Base-by-base conservation (phyloP, 2,888 invertebrate genomes). In the Myopa testacea region DNA sequence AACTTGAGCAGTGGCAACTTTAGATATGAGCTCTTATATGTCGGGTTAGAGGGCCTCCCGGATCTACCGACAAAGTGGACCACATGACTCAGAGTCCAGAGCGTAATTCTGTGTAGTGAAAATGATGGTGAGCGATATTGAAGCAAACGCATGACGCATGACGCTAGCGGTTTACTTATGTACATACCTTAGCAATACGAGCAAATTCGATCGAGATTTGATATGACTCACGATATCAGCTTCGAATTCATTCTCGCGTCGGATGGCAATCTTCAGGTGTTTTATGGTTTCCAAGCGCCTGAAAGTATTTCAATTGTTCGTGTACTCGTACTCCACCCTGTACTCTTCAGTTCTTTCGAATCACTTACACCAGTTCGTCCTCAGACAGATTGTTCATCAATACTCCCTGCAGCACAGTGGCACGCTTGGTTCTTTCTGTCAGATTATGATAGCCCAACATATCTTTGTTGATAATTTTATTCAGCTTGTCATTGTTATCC, bases 1-100 rank as follows among this genome's bases (percentile, higher is more conserved):
- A 88, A 89, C 71, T 86, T 88, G 1, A 89, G 79, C 6, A 89
- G 80, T 4, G 89, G 89, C 55, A 89, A 79, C 76, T 86, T 86
- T 16, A 89, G 79, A 77, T 88, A 85, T 0, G 84, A 81, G 58
- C 83, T 86, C 0, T 88, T 88, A 84, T 88, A 89, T 34, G 79
- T 77, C 0, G 84, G 40, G 3, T 82, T 83, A 14, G 84, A 38
- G 0, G 81, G 7, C 52, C 82, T 84, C 0, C 82, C 78, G 12
- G 82, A 80, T 0, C 85, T 84, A 75, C 86, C 85, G 0, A 89
- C 85, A 78, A 88, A 83, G 1, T 86, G 83, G 37, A 89, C 75
- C 12, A 87, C 85, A 52, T 89, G 88, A 52, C 83, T 78, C 1
- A 87, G 77, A 78, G 85, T 87, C 88, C 88, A 88, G 26, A 88